A percentile compares a stretch with the other conserved stretches of the same genome.
phyloP scores from a whole-genome alignment of 92 coral and sea anemone genomes.

The Porites evermanni region DNA sequence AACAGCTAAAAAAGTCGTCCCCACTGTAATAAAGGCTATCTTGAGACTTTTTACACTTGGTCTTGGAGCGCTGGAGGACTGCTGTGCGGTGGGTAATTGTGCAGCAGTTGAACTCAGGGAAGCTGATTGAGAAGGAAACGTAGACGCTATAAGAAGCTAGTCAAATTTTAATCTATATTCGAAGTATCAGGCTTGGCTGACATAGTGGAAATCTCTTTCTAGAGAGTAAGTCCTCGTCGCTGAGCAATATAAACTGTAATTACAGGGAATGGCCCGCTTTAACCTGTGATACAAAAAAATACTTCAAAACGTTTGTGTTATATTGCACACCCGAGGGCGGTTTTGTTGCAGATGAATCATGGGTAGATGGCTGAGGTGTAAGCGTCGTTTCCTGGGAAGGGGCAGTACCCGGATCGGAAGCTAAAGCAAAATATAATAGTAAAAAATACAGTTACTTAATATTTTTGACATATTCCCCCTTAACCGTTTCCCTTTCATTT shows the following conservation, averaged over 20 bases:
- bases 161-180: neutral
- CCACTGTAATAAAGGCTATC: neutral
- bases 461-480: no score
- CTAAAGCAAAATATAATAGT: neutral
- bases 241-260: no score
- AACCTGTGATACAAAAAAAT: no score
- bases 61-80: neutral
- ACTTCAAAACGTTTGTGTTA: no score
- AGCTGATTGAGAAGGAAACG: neutral
- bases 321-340: neutral
- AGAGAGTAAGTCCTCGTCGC: no score
- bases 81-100: neutral
- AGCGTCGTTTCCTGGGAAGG: neutral
- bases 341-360: neutral
- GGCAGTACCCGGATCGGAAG: neutral
- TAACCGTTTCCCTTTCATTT: no score
- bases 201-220: no score
- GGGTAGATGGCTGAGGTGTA: neutral
- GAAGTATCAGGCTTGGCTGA: no score
- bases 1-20: neutral
- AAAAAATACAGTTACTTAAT: no score
- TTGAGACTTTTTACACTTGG: neutral
- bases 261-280: no score
- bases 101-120: neutral
- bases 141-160: neutral